Base-by-base conservation (phyloP, 2,113 vertebrate species). In the Ailurus styani region DNA sequence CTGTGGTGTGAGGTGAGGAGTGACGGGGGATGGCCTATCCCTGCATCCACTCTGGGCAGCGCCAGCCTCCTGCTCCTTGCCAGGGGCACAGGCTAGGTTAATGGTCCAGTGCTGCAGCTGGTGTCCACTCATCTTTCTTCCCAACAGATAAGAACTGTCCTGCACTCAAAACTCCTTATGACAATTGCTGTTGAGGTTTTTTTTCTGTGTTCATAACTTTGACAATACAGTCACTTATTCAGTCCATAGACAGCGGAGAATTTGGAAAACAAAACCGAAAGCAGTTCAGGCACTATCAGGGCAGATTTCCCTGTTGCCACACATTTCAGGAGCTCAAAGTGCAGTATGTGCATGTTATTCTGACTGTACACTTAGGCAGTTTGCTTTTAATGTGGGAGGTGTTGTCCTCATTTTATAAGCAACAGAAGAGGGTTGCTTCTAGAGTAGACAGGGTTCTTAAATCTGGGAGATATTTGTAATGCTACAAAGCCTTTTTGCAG, bases 401-500 rank as follows among this genome's bases (percentile, higher is more conserved):
- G 2, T 34, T 68, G 50, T 68, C 50, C 27, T 87, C 23, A 62
- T 73, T 96, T 78, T 68, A 18, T 55, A n/a, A 91, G 62, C 40
- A 70, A 68, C 12, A n/a, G 42, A 29, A 83, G 34, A 77, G 23
- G n/a, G 62, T 20, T 81, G 11, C n/a, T 86, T 95, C 62, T 55
- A 47, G n/a, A 47, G 34, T 72, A 75, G 91, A 13, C n/a, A 40
- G 13, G 5, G 70, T 93, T 42, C 3, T 87, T 37, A 91, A 78
- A 91, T 73, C 17, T 50, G 93, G 79, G 42, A 96, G 87, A 77
- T 72, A 60, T 68, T 89, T 97, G n/a, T 96, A 87, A 25, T 93
- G 96, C 47, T 75, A 84, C 57, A 81, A 97, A 97, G 29, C 55
- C 93, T 83, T 92, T 75, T 82, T 93, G 70, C 91, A 95, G 34